A percentile compares a stretch with the other conserved stretches of the same genome.
These are phyloP conservation scores for Hipparchia sbordonii DNA, from an alignment of 2,888 invertebrate genomes.

Conservation along the genomic window DNA sequence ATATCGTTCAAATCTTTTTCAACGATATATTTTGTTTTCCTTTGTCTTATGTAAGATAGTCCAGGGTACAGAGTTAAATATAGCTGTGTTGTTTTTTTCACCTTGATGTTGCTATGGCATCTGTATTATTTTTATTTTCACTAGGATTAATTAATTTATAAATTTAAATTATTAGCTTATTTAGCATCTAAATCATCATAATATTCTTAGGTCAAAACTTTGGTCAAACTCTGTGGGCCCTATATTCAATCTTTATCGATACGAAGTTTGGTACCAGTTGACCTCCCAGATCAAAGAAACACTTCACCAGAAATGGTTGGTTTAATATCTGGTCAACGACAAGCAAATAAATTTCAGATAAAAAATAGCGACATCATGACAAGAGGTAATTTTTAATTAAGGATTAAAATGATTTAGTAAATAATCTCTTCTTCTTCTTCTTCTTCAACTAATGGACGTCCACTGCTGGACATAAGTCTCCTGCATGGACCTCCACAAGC, in stretches of 20 bases:
- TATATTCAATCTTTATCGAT: conserved; percentile 69
- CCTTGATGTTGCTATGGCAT: too few relatives aligned
- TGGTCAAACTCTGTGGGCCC: conserved; percentile 74
- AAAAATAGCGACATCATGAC: conserved; percentile 54
- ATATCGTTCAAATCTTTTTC: too few relatives aligned
- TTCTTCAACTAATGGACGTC: too few relatives aligned
- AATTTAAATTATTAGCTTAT: too few relatives aligned
- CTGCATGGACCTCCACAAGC: too few relatives aligned
- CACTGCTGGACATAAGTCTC: too few relatives aligned
- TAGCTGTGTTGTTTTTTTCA: too few relatives aligned
- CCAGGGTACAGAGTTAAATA: too few relatives aligned
- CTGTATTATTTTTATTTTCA: background rate
- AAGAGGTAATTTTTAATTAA: conserved; percentile 53
- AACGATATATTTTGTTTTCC: too few relatives aligned
- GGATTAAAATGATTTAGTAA: background rate
- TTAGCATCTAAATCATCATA: background rate
- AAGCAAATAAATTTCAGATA: conserved; percentile 49
- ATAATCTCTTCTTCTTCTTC: too few relatives aligned
- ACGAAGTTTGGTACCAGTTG: conserved; percentile 69
- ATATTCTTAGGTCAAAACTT: conserved; percentile 56
- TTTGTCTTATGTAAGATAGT: too few relatives aligned
- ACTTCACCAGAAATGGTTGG: conserved; percentile 75
- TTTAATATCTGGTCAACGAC: conserved; percentile 63
- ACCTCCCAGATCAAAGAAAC: conserved; percentile 69
- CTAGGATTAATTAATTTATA: conserved; percentile 9